A percentile compares a stretch with the other conserved stretches of the same genome.
These are phyloP conservation scores for Neelides sp. DNA, from an alignment of 1,140 invertebrate species.

Conservation along the genomic window DNA sequence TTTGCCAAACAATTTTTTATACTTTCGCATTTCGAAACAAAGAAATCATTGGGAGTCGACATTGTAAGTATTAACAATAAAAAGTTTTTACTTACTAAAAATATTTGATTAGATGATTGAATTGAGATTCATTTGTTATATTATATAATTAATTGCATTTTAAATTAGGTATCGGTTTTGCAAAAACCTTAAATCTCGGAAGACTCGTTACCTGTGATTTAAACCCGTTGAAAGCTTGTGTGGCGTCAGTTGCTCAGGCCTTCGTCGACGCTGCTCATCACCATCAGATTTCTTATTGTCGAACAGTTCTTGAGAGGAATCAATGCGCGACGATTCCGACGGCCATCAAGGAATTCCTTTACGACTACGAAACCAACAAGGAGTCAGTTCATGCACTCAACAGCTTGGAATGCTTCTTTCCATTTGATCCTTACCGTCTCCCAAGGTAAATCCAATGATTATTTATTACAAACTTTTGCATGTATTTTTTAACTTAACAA, in stretches of 20 bases:
- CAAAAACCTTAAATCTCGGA: constrained; percentile 65
- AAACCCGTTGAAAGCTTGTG: constrained; percentile 71
- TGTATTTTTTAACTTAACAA: background rate
- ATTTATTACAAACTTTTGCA: too few species aligned
- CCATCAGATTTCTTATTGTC: constrained; percentile 86
- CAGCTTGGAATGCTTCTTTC: constrained; percentile 56
- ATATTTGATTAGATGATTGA: constrained; percentile 5
- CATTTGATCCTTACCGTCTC: constrained; percentile 66
- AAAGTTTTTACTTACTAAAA: constrained; percentile 2
- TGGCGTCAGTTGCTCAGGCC: constrained; percentile 58
- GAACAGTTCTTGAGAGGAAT: constrained; percentile 77
- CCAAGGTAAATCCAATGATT: constrained; percentile 39
- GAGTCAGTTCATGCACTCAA: constrained; percentile 36
- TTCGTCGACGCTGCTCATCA: constrained; percentile 71
- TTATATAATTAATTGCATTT: constrained; percentile 21
- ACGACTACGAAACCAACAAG: constrained; percentile 34
- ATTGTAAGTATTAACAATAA: constrained; percentile 46
- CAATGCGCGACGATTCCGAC: constrained; percentile 49
- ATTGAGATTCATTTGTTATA: too few species aligned
- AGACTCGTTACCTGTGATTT: constrained; percentile 67
- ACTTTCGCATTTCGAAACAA: constrained; percentile 73
- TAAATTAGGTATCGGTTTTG: constrained; percentile 58
- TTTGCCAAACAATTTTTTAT: constrained; percentile 84
- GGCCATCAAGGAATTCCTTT: constrained; percentile 9
- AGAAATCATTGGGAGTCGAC: constrained; percentile 59